Evolutionary conservation across 1,140 invertebrate genomes (phyloP), one percentile per base, ranked within the genome.

Genomic region (Andricus grossulariae): DNA sequence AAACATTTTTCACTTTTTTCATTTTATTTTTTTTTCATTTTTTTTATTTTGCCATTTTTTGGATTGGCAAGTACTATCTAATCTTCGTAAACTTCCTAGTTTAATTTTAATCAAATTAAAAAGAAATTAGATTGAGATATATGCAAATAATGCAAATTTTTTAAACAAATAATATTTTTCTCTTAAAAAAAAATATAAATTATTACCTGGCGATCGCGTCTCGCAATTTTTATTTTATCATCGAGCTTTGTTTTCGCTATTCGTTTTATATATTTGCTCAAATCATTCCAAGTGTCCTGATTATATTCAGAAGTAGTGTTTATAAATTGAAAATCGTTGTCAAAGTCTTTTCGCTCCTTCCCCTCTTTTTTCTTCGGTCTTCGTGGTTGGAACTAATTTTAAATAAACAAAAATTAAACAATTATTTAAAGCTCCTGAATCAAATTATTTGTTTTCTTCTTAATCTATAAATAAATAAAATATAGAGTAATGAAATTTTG

Each of bases 271-370:
- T 96, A 97, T 86, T 97, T 97, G 81, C 93, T 93, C 39, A 97
- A 88, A 92, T 97, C 96, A 90, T 96, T 95, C 96, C 96, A 97
- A n/a, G 95, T 94, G 86, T 96, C 95, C 88, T 94, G 86, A 87
- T 96, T 96, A 85, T 97, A 97, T 82, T 97, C 96, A 55, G 94
- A 93, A 1, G 93, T 93, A 15, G 93, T 94, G 7, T 92, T 93
- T 49, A 95, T 93, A 92, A 97, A 97, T 82, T 95, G 88, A 87
- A 97, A 97, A 18, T 93, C 93, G 25, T 92, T 93, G 84, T 95
- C 93, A 85, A 97, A 96, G 79, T 96, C 94, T 25, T 93, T 93
- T 73, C 94, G 94, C 80, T 94, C 93, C 77, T 95, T 94, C 49
- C 93, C 93, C 78, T 95, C 93, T 78, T 95, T 94, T 49, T 93